Evolutionary conservation across 2,888 invertebrate genomes (phyloP).

Genomic region (Hydraecia micacea): DNA sequence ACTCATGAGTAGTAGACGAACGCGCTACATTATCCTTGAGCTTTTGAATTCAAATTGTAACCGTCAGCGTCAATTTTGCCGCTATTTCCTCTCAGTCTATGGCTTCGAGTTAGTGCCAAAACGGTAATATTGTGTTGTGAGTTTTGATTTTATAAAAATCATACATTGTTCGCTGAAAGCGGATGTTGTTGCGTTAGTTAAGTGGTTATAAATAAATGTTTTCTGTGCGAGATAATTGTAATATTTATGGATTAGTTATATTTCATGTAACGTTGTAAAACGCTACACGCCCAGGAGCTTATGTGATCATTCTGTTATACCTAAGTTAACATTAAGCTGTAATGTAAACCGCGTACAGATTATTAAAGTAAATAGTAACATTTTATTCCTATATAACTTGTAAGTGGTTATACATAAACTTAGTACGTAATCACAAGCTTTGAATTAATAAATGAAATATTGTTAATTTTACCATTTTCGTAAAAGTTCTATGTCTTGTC

Average conservation of each 20-base stretch:
- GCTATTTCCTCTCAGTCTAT: constrained; percentile 70
- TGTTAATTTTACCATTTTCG: constrained; percentile 53
- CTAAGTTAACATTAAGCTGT: constrained; percentile 65
- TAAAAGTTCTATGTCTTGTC: constrained; percentile 60
- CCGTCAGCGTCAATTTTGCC: constrained; percentile 14
- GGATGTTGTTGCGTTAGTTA: constrained; percentile 79
- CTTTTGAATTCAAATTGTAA: constrained; percentile 21
- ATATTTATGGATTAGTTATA: constrained; percentile 79
- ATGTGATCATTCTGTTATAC: constrained; percentile 83
- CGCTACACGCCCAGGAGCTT: constrained; percentile 80
- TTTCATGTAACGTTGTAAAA: constrained; percentile 76
- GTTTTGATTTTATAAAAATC: constrained; percentile 72
- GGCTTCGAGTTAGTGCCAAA: constrained; percentile 79
- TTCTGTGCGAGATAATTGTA: constrained; percentile 75
- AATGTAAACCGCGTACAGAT: constrained; percentile 59
- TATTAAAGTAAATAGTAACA: constrained; percentile 43
- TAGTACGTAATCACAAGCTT: constrained; percentile 59
- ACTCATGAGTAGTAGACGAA: constrained; percentile 44
- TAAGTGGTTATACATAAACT: constrained; percentile 52
- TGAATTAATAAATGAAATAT: constrained; percentile 47
- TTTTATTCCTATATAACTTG: constrained; percentile 51
- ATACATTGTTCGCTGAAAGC: constrained; percentile 81
- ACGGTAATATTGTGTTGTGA: constrained; percentile 80
- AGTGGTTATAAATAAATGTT: constrained; percentile 66
- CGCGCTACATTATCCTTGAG: constrained; percentile 33